These are phyloP conservation scores for Seriola quinqueradiata DNA, from an alignment of 2,113 vertebrate genomes.

Conservation along the genomic window DNA sequence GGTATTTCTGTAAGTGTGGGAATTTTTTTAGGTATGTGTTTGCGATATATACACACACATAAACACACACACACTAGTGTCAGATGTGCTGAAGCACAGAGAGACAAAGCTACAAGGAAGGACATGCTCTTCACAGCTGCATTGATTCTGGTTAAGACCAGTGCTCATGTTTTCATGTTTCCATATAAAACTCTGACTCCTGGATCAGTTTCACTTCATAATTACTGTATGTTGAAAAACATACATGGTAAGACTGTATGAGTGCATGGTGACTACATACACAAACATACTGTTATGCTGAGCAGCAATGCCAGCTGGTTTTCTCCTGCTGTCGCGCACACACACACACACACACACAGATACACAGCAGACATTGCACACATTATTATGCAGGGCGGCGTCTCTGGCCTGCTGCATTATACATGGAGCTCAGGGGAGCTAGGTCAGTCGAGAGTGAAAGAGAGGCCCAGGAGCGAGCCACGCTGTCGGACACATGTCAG, in stretches of 20 bases:
- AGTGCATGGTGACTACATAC: constrained; percentile 32
- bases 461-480: constrained; percentile 75
- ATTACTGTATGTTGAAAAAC: constrained; percentile 22
- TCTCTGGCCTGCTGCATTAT: constrained; percentile 83
- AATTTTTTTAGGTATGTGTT: not conserved
- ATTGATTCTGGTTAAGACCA: not conserved
- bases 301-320: constrained; percentile 55
- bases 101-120: not conserved
- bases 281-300: constrained; percentile 41
- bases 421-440: constrained; percentile 79
- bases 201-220: not conserved
- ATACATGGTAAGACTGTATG: not conserved
- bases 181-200: not conserved
- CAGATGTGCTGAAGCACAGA: not conserved
- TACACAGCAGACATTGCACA: constrained; percentile 47
- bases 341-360: constrained; percentile 29
- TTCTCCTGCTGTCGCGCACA: constrained; percentile 42
- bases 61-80: not conserved
- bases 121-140: not conserved
- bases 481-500: constrained; percentile 84
- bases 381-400: constrained; percentile 79
- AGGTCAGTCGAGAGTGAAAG: constrained; percentile 81
- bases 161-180: not conserved
- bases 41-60: not conserved
- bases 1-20: not conserved